phyloP scores from a whole-genome alignment of 2,113 vertebrate species.

The Bettongia penicillata region DNA sequence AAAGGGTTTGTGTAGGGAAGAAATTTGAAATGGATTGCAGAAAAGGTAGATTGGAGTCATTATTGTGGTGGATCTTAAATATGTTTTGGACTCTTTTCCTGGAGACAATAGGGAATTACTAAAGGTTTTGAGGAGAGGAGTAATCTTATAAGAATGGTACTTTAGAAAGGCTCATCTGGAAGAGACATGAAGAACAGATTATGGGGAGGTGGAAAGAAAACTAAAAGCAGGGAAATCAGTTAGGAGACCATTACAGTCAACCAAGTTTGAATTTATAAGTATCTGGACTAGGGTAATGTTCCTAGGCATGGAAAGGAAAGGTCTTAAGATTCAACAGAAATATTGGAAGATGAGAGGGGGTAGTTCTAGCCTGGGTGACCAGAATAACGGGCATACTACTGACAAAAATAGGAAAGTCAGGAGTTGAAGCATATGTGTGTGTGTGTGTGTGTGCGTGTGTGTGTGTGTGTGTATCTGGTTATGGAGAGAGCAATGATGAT shows the following conservation, averaged over 20 bases:
- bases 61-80: not conserved
- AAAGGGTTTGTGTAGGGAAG: not conserved
- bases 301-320: not conserved
- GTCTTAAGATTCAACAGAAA: not conserved
- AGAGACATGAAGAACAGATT: not conserved
- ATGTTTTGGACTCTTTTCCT: not conserved
- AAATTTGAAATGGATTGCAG: not conserved
- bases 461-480: too few relatives aligned
- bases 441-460: too few relatives aligned
- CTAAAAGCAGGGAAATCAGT: not conserved
- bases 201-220: not conserved
- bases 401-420: not conserved
- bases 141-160: not conserved
- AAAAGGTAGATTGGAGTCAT: not conserved
- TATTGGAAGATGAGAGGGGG: not conserved
- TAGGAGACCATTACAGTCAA: not conserved
- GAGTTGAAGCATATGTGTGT: not conserved
- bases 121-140: not conserved
- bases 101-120: not conserved
- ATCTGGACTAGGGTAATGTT: not conserved
- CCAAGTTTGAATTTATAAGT: not conserved
- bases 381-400: not conserved
- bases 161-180: not conserved
- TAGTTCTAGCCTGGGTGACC: too few relatives aligned
- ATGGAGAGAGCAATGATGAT: not conserved